Conservation (phyloP, 2,797 vertebrate species). For the Micrastur ruficollis region DNA sequence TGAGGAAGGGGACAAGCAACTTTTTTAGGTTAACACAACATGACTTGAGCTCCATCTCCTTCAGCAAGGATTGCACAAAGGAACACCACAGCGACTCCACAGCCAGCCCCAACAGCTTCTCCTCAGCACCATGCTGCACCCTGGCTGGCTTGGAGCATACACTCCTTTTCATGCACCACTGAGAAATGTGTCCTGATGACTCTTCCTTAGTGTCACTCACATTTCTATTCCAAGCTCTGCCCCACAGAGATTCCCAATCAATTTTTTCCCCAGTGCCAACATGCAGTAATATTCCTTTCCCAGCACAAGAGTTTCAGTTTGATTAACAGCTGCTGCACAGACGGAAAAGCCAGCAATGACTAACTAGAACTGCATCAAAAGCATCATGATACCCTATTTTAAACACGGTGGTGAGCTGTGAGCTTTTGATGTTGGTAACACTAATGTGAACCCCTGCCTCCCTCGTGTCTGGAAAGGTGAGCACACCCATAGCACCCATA, state of each 20-base stretch:
- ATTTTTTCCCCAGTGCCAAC: neutral
- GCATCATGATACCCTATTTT: accelerated
- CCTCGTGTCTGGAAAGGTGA: neutral
- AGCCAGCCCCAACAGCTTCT: neutral
- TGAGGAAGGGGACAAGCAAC: neutral
- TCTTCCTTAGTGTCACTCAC: neutral
- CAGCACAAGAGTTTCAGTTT: neutral
- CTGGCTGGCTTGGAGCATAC: neutral
- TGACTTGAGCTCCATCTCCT: neutral
- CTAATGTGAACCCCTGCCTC: neutral
- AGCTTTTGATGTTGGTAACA: neutral
- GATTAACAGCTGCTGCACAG: neutral
- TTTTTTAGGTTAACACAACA: neutral
- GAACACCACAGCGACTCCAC: neutral
- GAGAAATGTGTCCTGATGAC: neutral
- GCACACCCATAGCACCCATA: neutral
- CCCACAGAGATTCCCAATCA: neutral
- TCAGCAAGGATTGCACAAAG: neutral
- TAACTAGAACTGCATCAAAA: neutral
- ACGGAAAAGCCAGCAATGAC: neutral
- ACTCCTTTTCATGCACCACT: neutral
- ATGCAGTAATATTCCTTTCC: neutral
- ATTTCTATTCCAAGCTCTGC: neutral
- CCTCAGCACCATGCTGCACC: accelerated
- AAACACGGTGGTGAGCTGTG: neutral